Conservation (phyloP, 2,888 invertebrate species). For the Heterodera filipjevi region DNA sequence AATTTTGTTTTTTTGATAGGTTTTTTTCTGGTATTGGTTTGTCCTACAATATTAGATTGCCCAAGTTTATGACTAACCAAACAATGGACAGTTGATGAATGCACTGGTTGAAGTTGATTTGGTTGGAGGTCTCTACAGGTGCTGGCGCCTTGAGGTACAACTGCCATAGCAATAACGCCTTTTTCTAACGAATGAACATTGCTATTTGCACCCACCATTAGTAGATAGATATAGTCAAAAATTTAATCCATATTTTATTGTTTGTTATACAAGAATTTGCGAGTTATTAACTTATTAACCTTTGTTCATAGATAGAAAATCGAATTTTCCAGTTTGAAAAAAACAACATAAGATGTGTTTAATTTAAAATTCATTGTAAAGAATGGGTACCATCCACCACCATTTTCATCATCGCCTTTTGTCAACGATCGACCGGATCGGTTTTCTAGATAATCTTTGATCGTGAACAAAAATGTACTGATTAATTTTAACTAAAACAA, state of each 20-base stretch:
- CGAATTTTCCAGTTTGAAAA: too few relatives aligned
- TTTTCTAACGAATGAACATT: neutral
- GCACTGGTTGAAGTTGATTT: neutral
- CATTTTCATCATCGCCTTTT: neutral
- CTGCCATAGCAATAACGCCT: too few relatives aligned
- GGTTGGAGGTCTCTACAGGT: neutral
- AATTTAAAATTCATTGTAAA: too few relatives aligned
- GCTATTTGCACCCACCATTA: too few relatives aligned
- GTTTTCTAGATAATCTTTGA: neutral
- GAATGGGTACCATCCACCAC: neutral
- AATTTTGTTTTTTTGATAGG: too few relatives aligned
- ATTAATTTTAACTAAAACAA: neutral
- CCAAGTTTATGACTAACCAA: neutral
- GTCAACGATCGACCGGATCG: neutral
- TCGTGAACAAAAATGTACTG: neutral
- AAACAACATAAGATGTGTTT: too few relatives aligned
- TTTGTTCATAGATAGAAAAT: too few relatives aligned
- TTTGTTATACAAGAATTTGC: too few relatives aligned
- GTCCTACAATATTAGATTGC: neutral
- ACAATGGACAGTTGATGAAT: neutral
- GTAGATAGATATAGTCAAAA: too few relatives aligned
- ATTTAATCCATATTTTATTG: too few relatives aligned
- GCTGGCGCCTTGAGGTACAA: neutral
- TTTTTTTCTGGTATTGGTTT: too few relatives aligned
- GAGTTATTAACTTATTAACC: too few relatives aligned